Evolutionary conservation across 2,888 invertebrate genomes (phyloP).

Genomic region (Metallyticus violacea): DNA sequence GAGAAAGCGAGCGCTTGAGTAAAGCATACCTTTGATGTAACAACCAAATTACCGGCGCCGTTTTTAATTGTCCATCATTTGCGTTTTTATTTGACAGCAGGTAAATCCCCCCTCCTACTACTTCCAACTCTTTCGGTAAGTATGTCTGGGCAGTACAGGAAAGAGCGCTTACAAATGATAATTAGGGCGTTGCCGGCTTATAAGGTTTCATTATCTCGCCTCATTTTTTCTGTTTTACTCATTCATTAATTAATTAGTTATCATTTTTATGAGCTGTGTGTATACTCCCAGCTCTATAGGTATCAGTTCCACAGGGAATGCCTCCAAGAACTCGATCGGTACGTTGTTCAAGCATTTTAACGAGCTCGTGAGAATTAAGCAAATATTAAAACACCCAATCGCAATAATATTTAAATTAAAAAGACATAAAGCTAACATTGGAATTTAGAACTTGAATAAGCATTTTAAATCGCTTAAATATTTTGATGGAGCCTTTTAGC

Average conservation of each 20-base stretch:
- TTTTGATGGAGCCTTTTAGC: too few relatives aligned
- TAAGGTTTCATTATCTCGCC: constrained; percentile 31
- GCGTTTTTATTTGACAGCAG: constrained; percentile 27
- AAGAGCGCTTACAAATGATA: constrained; percentile 22
- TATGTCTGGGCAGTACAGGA: neutral
- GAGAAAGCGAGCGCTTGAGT: neutral
- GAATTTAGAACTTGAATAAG: neutral
- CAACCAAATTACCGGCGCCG: constrained; percentile 23
- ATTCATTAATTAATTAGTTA: constrained; percentile 29
- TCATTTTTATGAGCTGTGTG: constrained; percentile 14
- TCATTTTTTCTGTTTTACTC: constrained; percentile 24
- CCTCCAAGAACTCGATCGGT: neutral
- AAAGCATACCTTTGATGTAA: constrained; percentile 25
- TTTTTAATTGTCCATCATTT: constrained; percentile 28
- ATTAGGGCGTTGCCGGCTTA: constrained; percentile 32
- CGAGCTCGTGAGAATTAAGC: neutral
- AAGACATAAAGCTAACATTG: neutral
- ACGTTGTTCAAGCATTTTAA: neutral
- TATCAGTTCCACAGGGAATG: neutral
- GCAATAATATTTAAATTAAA: neutral
- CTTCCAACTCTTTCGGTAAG: neutral
- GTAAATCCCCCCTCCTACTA: constrained; percentile 14
- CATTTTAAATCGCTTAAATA: neutral
- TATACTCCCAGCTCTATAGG: neutral
- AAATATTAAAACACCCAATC: neutral